These are phyloP conservation scores for Folsomia candida DNA, from an alignment of 2,888 invertebrate species.

Conservation along the genomic window DNA sequence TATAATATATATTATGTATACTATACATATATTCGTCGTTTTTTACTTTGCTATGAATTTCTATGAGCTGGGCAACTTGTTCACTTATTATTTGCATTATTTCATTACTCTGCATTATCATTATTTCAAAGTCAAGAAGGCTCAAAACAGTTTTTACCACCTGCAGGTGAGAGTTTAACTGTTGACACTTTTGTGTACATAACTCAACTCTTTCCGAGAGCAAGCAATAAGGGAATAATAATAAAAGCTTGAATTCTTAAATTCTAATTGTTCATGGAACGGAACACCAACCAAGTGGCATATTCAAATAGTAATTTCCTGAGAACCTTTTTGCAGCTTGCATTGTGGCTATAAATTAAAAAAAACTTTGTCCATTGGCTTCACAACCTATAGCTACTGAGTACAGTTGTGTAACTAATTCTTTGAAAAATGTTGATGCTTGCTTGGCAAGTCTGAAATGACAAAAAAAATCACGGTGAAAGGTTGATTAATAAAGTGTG, in stretches of 20 bases:
- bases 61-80: background rate
- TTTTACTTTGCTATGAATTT: background rate
- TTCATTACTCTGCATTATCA: constrained; percentile 13
- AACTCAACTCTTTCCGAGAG: background rate
- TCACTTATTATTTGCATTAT: constrained; percentile 14
- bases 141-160: constrained; percentile 16
- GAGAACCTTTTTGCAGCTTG: constrained; percentile 15
- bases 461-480: background rate
- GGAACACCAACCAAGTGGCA: constrained; percentile 22
- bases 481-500: constrained; percentile 8
- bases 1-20: too few species aligned
- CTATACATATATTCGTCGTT: too few species aligned
- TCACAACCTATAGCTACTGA: background rate
- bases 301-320: constrained; percentile 7
- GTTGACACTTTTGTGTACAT: constrained; percentile 17
- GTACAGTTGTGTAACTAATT: background rate
- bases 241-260: background rate
- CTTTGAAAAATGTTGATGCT: background rate
- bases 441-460: background rate
- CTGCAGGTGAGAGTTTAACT: constrained; percentile 22
- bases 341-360: background rate
- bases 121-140: constrained; percentile 11
- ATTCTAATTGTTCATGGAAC: constrained; percentile 8
- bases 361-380: background rate
- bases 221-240: background rate